Evolutionary conservation across 2,797 vertebrate genomes (phyloP).

Genomic region (Spea hammondii): DNA sequence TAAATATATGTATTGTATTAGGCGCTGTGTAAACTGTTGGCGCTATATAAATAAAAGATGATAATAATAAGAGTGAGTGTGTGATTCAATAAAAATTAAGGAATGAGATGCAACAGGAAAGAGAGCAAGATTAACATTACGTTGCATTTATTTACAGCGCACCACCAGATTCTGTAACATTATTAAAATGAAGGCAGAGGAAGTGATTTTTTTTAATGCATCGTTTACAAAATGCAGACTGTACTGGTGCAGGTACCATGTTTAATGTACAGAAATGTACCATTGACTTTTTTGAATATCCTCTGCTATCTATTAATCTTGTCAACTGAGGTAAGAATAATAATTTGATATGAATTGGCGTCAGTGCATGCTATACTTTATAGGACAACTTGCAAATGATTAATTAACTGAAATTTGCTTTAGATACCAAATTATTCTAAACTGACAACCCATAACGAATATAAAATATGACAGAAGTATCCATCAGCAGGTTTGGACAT

Average conservation of each 20-base stretch:
- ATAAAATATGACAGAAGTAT: constrained; percentile 1
- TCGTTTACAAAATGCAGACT: neutral
- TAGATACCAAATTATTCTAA: neutral
- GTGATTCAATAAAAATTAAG: too few species aligned
- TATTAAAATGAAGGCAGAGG: neutral
- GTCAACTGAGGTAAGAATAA: neutral
- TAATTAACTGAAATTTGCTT: neutral
- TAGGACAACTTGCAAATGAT: constrained; percentile 7
- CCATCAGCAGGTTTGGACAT: neutral
- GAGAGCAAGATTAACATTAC: too few species aligned
- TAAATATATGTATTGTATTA: too few species aligned
- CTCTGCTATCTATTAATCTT: constrained; percentile 7
- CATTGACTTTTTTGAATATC: neutral
- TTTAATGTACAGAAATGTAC: neutral
- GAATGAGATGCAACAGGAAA: too few species aligned
- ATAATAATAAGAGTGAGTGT: too few species aligned
- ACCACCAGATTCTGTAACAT: too few species aligned
- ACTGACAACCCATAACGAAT: neutral
- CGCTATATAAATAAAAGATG: too few species aligned
- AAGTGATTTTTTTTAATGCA: neutral
- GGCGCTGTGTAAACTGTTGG: too few species aligned
- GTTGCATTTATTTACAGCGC: too few species aligned
- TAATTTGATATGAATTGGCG: neutral
- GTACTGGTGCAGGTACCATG: neutral
- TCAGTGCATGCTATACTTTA: constrained; percentile 10